phyloP scores from a whole-genome alignment of 1,140 invertebrate genomes.

The Papilio polyxenes region DNA sequence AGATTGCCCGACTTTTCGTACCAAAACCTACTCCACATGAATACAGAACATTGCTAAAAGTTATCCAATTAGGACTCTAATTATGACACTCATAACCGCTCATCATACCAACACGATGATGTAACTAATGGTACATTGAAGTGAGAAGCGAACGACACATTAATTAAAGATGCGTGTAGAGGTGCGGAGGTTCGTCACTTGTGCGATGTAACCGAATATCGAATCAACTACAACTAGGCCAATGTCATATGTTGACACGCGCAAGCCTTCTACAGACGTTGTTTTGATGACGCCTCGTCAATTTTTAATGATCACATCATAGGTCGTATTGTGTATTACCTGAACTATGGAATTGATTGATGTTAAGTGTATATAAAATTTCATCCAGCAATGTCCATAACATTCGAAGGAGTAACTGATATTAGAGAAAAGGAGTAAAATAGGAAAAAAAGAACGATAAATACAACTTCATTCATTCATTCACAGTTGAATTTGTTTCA shows the following conservation, averaged over 20 bases:
- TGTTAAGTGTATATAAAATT: neutral
- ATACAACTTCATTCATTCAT: no score
- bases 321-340: neutral
- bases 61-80: neutral
- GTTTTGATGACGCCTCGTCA: conserved; percentile 15
- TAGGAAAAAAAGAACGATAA: neutral
- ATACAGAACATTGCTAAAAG: neutral
- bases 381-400: no score
- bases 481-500: no score
- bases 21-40: neutral
- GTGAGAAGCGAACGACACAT: conserved; percentile 48
- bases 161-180: conserved; percentile 54
- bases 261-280: conserved; percentile 46
- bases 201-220: conserved; percentile 67
- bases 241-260: conserved; percentile 58
- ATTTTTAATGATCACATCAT: neutral
- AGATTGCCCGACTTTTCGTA: neutral
- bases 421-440: no score
- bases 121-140: conserved; percentile 44
- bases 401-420: no score
- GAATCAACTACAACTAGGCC: conserved; percentile 59
- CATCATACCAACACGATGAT: conserved; percentile 18
- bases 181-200: conserved; percentile 51
- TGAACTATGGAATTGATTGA: neutral
- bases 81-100: conserved; percentile 7